Evolutionary conservation across 2,888 invertebrate species (phyloP).

Genomic region (Dexiosoma caninum): DNA sequence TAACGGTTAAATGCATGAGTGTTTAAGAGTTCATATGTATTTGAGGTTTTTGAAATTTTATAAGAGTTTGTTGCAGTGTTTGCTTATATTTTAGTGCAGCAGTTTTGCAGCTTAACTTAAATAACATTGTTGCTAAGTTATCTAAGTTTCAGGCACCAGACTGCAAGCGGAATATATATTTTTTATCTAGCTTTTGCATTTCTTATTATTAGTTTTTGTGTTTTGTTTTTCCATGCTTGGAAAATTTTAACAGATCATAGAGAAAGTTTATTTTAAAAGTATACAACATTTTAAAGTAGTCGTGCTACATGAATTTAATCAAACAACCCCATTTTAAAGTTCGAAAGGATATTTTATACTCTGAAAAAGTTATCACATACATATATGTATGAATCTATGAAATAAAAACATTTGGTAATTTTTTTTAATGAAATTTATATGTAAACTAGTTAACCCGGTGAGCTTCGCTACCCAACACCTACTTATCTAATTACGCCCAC

Average conservation of each 20-base stretch:
- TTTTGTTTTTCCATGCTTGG: background rate
- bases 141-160: conserved; percentile 40
- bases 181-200: background rate
- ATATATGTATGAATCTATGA: no score
- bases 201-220: background rate
- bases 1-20: conserved; percentile 26
- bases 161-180: conserved; percentile 11
- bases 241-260: background rate
- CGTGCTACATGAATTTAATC: background rate
- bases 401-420: no score
- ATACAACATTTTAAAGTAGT: background rate
- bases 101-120: conserved; percentile 5
- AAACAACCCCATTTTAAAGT: background rate
- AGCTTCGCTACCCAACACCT: no score
- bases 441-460: no score
- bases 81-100: conserved; percentile 2
- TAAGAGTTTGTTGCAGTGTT: conserved; percentile 43
- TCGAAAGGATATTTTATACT: background rate
- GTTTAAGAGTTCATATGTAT: conserved; percentile 25
- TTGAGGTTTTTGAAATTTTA: conserved; percentile 35
- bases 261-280: background rate
- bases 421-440: no score
- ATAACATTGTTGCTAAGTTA: conserved; percentile 45
- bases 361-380: no score
- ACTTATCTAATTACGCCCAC: no score